Percentiles rank a stretch among this genome's conserved stretches.
phyloP scores from a whole-genome alignment of 2,888 invertebrate genomes.

The Leptopilina drosophilae region DNA sequence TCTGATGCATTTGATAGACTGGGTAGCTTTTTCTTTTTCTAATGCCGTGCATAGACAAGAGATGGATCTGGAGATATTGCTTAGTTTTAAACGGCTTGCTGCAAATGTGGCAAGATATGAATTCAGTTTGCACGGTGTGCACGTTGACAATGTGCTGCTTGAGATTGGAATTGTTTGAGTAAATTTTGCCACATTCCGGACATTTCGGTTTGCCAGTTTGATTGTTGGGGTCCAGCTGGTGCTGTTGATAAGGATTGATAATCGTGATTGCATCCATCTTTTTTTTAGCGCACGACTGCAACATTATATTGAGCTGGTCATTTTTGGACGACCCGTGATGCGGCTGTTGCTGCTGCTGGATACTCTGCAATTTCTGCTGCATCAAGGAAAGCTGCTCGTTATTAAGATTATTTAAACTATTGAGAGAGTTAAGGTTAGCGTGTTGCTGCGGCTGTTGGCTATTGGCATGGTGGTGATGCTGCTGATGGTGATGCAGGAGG shows the following conservation, averaged over 20 bases:
- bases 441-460: conserved; percentile 68
- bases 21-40: conserved; percentile 79
- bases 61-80: conserved; percentile 85
- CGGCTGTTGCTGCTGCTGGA: conserved; percentile 67
- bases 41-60: conserved; percentile 84
- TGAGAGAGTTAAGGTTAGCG: conserved; percentile 62
- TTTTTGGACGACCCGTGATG: conserved; percentile 58
- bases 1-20: conserved; percentile 70
- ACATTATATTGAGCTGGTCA: conserved; percentile 70
- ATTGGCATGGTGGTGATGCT: conserved; percentile 63
- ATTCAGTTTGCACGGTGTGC: conserved; percentile 81
- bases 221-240: conserved; percentile 59
- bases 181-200: conserved; percentile 83
- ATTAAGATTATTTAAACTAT: conserved; percentile 65
- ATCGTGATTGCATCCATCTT: conserved; percentile 70
- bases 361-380: conserved; percentile 73
- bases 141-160: conserved; percentile 85
- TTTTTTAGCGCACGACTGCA: conserved; percentile 72
- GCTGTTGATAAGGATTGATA: conserved; percentile 66
- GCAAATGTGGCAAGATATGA: conserved; percentile 82
- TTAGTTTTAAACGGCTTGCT: conserved; percentile 84
- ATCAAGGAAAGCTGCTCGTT: conserved; percentile 73
- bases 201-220: conserved; percentile 80
- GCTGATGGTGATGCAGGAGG: conserved; percentile 63
- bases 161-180: conserved; percentile 84